Evolutionary conservation across 2,888 invertebrate species (phyloP), one percentile per base, ranked within the genome.

Genomic region (Strigamia crassipes): DNA sequence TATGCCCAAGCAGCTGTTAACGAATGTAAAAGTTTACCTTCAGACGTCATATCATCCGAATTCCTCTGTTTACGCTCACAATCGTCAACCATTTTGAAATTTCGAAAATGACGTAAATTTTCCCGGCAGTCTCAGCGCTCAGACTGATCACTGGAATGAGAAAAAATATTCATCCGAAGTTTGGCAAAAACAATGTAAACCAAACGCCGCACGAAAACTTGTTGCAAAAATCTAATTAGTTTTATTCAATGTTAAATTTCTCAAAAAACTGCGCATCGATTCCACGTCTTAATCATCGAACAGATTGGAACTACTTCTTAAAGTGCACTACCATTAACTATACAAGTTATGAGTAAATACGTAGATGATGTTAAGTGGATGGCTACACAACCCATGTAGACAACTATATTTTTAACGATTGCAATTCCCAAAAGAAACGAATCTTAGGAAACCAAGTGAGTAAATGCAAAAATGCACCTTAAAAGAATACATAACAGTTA

Each of bases 281-380:
- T 18, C n/a, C 56, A n/a, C 18, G 56, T 2, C 4, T 31, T 27
- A 73, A 31, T 31, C 27, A 13, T 12, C 31, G 8, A 73, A 73
- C 73, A 73, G 31, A 73, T 73, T 73, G 73, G 78, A 38, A 78
- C 78, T 78, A 78, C 41, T 78, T 78, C 38, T 78, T 21, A 41
- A 42, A 18, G 78, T 42, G 41, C 41, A 42, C 42, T 78, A 78
- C 78, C 21, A 42, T 38, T 78, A 78, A 42, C 41, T 78, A 41
- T 5, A 31, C 41, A 78, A 38, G 78, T 78, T 78, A 78, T 41
- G 78, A 42, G 80, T 27, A 80, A 80, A 80, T 80, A 80, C 80
- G 80, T 80, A 80, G 42, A 80, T 80, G 46, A n/a, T 80, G 80
- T 46, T 80, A 31, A 80, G 51, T 80, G 80, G 80, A 80, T 80